Evolutionary conservation across 30 jellyfish, hydroid and myxozoan genomes (phyloP).

Genomic region (Aurelia sp.): DNA sequence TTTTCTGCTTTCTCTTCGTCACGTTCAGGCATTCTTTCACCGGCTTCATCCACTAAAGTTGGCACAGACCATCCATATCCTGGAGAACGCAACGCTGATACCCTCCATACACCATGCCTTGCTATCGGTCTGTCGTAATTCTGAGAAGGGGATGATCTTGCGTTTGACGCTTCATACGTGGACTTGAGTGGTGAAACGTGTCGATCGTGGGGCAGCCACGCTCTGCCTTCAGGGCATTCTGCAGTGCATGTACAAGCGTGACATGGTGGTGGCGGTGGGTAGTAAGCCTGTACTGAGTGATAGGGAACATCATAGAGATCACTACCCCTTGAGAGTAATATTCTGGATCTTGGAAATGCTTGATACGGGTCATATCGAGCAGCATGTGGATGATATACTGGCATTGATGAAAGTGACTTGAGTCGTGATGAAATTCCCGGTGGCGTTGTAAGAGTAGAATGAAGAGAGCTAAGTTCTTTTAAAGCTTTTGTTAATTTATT

Average conservation of each 20-base stretch:
- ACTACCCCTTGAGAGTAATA: neutral
- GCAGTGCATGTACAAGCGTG: slow-evolving; percentile 26
- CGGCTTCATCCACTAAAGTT: slow-evolving; percentile 2
- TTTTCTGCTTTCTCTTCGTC: neutral
- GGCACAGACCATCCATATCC: slow-evolving; percentile 68
- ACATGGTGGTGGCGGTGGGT: slow-evolving; percentile 22
- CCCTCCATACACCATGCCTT: slow-evolving; percentile 28
- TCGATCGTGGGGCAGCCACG: slow-evolving; percentile 9
- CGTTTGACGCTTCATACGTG: slow-evolving; percentile 1
- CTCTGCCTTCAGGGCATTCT: slow-evolving; percentile 9
- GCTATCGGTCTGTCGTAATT: slow-evolving; percentile 18
- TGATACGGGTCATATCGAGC: slow-evolving; percentile 16
- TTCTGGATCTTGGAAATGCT: neutral
- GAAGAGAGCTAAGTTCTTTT: slow-evolving; percentile 64
- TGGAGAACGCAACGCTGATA: neutral
- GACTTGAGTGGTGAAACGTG: neutral
- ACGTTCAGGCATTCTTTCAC: neutral
- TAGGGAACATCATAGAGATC: slow-evolving; percentile 1
- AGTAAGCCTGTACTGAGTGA: slow-evolving; percentile 6
- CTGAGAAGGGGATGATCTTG: neutral
- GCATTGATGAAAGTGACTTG: slow-evolving; percentile 17
- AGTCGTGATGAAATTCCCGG: slow-evolving; percentile 33
- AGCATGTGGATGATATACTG: neutral
- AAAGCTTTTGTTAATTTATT: slow-evolving; percentile 72
- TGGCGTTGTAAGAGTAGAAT: slow-evolving; percentile 17